These are phyloP conservation scores for Vannuccia rotundouncinata DNA, from an alignment of 2,888 invertebrate genomes.

Conservation along the genomic window DNA sequence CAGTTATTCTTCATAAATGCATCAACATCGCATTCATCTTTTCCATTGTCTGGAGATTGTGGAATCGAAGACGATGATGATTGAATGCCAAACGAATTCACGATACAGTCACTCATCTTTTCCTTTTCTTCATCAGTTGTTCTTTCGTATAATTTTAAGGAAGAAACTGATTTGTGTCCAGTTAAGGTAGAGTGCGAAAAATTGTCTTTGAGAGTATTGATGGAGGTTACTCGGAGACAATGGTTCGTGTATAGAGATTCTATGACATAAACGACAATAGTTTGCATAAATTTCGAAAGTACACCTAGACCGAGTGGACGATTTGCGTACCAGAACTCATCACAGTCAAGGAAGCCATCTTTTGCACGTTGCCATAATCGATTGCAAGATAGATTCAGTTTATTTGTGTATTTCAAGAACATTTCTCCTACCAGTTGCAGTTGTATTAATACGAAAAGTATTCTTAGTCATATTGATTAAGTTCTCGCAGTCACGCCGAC, in stretches of 20 bases:
- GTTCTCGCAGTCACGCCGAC: constrained; percentile 18
- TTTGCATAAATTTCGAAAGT: constrained; percentile 15
- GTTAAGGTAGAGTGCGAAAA: constrained; percentile 5
- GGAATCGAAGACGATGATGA: constrained; percentile 11
- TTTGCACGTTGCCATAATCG: constrained; percentile 5
- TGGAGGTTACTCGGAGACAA: constrained; percentile 24
- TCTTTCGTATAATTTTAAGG: constrained; percentile 16
- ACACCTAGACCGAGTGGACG: constrained; percentile 8
- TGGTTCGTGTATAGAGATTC: constrained; percentile 20
- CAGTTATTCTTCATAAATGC: constrained; percentile 20
- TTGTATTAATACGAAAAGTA: constrained; percentile 12
- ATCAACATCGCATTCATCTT: constrained; percentile 15
- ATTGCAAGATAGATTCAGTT: constrained; percentile 17
- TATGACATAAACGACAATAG: constrained; percentile 15
- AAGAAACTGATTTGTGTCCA: constrained; percentile 8
- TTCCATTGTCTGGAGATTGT: constrained; percentile 3
- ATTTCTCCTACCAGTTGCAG: constrained; percentile 16
- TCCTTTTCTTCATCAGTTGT: constrained; percentile 13
- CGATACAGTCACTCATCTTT: constrained; percentile 16
- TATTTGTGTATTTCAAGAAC: constrained; percentile 18
- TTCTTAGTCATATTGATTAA: constrained; percentile 21
- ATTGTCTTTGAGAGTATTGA: constrained; percentile 19
- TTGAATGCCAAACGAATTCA: constrained; percentile 26
- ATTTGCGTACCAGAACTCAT: constrained; percentile 14
- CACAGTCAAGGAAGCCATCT: background rate